These are phyloP conservation scores for Holocentrus rufus DNA, from an alignment of 2,797 vertebrate species.

Conservation along the genomic window DNA sequence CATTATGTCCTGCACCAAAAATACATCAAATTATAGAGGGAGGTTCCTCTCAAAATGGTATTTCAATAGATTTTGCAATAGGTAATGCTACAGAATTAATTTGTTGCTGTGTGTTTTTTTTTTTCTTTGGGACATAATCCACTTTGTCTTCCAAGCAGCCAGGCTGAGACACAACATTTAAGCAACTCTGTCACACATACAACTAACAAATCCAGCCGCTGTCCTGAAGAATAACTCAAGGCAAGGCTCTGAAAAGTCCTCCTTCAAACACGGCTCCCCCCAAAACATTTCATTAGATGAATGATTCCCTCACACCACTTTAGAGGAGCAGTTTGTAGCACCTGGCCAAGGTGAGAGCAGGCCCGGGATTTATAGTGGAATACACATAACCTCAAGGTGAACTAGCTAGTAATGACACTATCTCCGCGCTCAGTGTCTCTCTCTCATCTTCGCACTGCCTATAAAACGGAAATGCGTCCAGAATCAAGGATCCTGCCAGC, in stretches of 20 bases:
- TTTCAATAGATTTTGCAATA: neutral
- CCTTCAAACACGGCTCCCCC: slow-evolving; percentile 14
- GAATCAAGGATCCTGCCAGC: slow-evolving; percentile 63
- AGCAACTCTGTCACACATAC: slow-evolving; percentile 32
- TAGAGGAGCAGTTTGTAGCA: slow-evolving; percentile 50
- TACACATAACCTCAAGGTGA: slow-evolving; percentile 71
- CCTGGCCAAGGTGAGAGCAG: slow-evolving; percentile 70
- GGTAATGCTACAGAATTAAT: too few relatives aligned
- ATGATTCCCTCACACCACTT: slow-evolving; percentile 30
- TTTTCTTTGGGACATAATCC: neutral
- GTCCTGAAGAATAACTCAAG: slow-evolving; percentile 36
- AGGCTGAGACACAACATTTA: slow-evolving; percentile 14
- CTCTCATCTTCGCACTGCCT: slow-evolving; percentile 54
- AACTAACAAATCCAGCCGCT: neutral
- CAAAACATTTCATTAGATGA: slow-evolving; percentile 60
- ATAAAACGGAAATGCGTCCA: slow-evolving; percentile 64
- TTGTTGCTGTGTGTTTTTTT: neutral
- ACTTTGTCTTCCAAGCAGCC: slow-evolving; percentile 26
- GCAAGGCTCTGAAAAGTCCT: slow-evolving; percentile 19
- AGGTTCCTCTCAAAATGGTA: neutral
- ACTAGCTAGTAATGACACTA: slow-evolving; percentile 66
- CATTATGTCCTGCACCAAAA: too few relatives aligned
- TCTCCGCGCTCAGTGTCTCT: slow-evolving; percentile 45
- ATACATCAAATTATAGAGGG: too few relatives aligned
- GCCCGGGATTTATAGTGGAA: slow-evolving; percentile 68